Base-by-base conservation (phyloP, 2,888 invertebrate genomes). In the Lasioglossum pauxillum region DNA sequence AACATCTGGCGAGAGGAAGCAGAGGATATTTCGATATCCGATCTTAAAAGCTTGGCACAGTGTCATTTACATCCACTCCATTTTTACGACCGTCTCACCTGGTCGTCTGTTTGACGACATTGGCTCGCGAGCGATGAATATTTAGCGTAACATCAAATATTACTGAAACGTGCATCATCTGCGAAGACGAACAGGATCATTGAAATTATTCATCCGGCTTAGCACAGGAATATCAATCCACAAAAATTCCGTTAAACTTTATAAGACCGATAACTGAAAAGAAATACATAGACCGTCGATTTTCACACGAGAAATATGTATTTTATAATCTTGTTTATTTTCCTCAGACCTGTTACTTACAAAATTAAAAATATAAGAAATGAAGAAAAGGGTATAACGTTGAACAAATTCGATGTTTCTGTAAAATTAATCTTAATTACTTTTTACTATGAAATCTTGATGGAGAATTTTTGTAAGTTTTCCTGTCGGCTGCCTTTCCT, bases 1-100 rank as follows among this genome's bases (percentile, higher is more conserved):
- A 27, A 12, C 27, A 8, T 27, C 72, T 73, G 72, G 69, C 38
- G 35, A 38, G 23, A 38, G 38, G 69, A 69, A 38, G 69, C 1
- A 5, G 38, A 69, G 23, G 38, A 38, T 69, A 73, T 73, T 46
- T 27, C 72, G 27, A 46, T 16, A 46, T 73, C 46, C 46, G 72
- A n/a, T 44, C 72, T 27, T 73, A 46, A 46, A 73, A 27, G 44
- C 44, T 73, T 73, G 44, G 44, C 72, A 41, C 46, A 19, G n/a
- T 46, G 31, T 73, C 46, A 73, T 27, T 44, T 72, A n/a, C 74
- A n/a, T 38, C 35, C 19, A 31, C 38, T 53, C 49, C 53, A 8
- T 38, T 69, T 46, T 64, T 67, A 35, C 67, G 19, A 67, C 16
- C 27, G 16, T 35, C 67, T 67, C 67, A 35, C 19, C 35, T 35